Evolutionary conservation across 1,140 invertebrate genomes (phyloP), one percentile per base, ranked within the genome.

Genomic region (Drosophila navojoa): DNA sequence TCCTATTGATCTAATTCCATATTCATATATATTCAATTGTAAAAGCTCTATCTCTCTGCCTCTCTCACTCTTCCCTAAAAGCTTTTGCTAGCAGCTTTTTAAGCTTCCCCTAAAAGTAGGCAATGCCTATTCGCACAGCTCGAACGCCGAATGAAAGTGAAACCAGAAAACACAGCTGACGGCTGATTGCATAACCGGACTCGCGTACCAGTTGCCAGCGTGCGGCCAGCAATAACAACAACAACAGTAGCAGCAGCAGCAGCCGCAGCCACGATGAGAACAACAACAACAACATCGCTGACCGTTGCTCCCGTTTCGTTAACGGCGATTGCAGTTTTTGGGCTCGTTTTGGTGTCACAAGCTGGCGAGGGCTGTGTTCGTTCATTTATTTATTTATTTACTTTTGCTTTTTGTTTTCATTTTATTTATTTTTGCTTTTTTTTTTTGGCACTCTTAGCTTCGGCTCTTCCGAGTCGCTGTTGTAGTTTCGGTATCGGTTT

Each of bases 111-210:
- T 59, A 58, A 89, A 89, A 89, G 79, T 77, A 67, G 45, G 59
- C 76, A 71, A 55, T 5, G 16, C n/a, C 2, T 9, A 25, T 5
- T 11, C 35, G 9, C 5, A 13, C 5, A n/a, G 47, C 27, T 42
- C 29, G 32, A 49, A 47, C 29, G 13, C 29, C 66, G 59, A 91
- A 91, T 50, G 84, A 91, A 91, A 91, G 89, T 91, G 90, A 91
- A 91, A 91, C 63, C 73, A 75, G 71, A 73, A 66, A 58, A 58
- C 71, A 77, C 55, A 67, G 63, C 64, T 53, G 62, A 52, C 19
- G 25, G 53, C 15, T n/a, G 54, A 68, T 81, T 81, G 79, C 79
- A 79, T 81, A 81, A 81, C 62, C 67, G 58, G 59, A 66, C 62
- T 29, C 47, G 25, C 25, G 29, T 11, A 57, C 55, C 47, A 60